phyloP scores from a whole-genome alignment of 2,797 vertebrate genomes.

The Halcyon chelicuti region DNA sequence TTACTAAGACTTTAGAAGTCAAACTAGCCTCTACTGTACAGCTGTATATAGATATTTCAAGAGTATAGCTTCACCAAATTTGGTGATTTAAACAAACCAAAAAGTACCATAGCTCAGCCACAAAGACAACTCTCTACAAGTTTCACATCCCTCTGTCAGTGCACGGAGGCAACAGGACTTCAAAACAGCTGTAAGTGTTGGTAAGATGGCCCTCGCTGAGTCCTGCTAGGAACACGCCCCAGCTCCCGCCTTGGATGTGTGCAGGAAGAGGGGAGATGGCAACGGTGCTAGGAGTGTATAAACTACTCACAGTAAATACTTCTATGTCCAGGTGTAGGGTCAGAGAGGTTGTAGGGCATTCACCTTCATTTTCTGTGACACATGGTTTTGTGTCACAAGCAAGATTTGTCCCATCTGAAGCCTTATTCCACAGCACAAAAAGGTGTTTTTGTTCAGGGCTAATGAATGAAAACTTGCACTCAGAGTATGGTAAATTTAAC shows the following conservation, averaged over 20 bases:
- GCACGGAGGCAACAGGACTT: not conserved
- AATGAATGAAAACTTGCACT: not conserved
- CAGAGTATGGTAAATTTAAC: not conserved
- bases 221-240: not conserved
- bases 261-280: not conserved
- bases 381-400: accelerated
- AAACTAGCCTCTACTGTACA: not conserved
- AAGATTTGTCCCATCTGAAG: not conserved
- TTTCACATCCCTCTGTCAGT: slow-evolving; percentile 26
- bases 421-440: not conserved
- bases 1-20: not conserved
- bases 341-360: not conserved
- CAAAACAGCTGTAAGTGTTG: not conserved
- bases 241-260: accelerated
- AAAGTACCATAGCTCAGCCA: not conserved
- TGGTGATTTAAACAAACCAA: not conserved
- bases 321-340: not conserved
- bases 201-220: no score
- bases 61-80: not conserved
- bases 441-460: not conserved
- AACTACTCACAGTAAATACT: not conserved
- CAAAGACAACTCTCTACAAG: not conserved
- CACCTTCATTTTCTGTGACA: not conserved
- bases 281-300: not conserved
- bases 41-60: not conserved